Percentiles rank a stretch among this genome's conserved stretches.
phyloP scores from a whole-genome alignment of 2,113 vertebrate genomes.

The Carassius carassius region DNA sequence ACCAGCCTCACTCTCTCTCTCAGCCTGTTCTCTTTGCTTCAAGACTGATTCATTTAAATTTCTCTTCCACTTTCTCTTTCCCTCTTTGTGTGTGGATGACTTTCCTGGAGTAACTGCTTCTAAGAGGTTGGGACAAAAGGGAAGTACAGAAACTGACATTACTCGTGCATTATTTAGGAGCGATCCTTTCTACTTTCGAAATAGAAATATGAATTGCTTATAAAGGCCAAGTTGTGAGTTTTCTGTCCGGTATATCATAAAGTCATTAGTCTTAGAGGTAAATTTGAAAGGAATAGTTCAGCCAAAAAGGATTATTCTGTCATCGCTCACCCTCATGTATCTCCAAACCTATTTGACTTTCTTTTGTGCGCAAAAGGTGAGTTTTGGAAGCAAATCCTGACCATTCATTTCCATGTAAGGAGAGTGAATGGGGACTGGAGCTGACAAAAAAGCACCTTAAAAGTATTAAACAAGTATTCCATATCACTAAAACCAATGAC shows the following conservation, averaged over 20 bases:
- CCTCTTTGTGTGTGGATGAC: conserved; percentile 41
- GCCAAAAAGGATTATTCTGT: background rate
- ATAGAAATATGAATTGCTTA: conserved; percentile 17
- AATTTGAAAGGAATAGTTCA: background rate
- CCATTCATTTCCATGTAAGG: background rate
- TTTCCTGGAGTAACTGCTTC: conserved; percentile 34
- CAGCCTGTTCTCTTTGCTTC: conserved; percentile 26
- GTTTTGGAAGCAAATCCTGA: background rate
- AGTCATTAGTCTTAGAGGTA: background rate
- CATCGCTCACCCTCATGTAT: background rate
- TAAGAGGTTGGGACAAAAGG: conserved; percentile 34
- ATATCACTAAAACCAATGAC: background rate
- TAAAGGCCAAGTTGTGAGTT: background rate
- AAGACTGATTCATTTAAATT: conserved; percentile 30
- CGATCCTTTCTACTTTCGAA: conserved; percentile 23
- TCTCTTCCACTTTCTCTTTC: conserved; percentile 7
- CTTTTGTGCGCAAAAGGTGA: background rate
- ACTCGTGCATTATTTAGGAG: conserved; percentile 23
- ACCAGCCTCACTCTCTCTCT: conserved; percentile 40
- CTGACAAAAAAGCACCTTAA: background rate
- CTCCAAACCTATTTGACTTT: conserved; percentile 1
- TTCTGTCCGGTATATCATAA: conserved; percentile 19
- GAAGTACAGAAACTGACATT: conserved; percentile 29
- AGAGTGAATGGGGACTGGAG: background rate
- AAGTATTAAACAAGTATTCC: background rate